phyloP scores from a whole-genome alignment of 1,140 invertebrate species.

The Arion vulgaris region DNA sequence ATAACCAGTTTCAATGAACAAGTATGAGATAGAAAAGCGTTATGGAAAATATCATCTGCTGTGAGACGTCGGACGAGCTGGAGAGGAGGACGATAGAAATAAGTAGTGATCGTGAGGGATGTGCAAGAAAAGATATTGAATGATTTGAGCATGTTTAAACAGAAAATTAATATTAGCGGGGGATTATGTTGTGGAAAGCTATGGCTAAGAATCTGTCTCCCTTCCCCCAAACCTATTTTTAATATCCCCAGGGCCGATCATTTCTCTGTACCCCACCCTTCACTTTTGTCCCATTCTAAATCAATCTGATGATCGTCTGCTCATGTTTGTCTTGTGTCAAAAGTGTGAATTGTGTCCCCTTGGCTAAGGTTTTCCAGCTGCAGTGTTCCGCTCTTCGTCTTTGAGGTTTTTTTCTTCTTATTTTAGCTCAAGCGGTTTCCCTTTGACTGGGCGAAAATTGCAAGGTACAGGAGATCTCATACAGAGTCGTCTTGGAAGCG shows the following conservation, averaged over 20 bases:
- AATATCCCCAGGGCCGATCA: not conserved
- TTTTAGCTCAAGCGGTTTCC: not conserved
- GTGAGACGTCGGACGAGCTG: not conserved
- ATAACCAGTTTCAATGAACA: not conserved
- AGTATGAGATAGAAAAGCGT: not conserved
- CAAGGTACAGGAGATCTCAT: conserved; percentile 4
- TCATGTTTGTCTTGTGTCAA: conserved; percentile 23
- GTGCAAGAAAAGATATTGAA: not conserved
- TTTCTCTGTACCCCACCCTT: not conserved
- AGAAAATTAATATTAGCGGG: conserved; percentile 28
- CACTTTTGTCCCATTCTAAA: conserved; percentile 3
- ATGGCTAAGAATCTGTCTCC: not conserved
- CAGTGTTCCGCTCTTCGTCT: not conserved
- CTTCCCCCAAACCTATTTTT: not conserved
- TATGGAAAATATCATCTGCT: conserved; percentile 1
- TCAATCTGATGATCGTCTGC: conserved; percentile 9
- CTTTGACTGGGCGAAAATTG: not conserved
- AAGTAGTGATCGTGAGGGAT: not conserved
- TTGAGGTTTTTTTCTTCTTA: not conserved
- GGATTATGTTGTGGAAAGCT: not conserved
- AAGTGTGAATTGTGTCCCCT: conserved; percentile 25
- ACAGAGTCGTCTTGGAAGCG: not conserved
- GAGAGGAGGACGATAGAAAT: not conserved
- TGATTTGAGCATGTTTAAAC: conserved; percentile 2
- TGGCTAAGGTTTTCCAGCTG: not conserved